A percentile compares a stretch with the other conserved stretches of the same genome.
Conservation (phyloP, 1,140 invertebrate genomes). For the Drosophila mauritiana region DNA sequence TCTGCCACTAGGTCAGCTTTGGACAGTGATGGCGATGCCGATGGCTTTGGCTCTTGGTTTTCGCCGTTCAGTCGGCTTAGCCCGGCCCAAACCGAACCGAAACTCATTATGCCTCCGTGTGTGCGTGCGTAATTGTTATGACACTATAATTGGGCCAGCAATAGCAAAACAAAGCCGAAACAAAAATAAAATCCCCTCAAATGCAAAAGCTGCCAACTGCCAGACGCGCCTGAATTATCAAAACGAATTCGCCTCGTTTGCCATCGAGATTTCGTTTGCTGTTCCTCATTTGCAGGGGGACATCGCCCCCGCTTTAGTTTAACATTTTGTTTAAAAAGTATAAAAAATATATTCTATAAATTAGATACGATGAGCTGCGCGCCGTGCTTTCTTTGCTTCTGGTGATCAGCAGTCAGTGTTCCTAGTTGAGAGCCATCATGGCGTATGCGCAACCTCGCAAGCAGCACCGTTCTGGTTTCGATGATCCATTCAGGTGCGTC, state of each 20-base stretch:
- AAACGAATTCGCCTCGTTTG: conserved; percentile 49
- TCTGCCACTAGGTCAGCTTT: conserved; percentile 66
- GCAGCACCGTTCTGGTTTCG: conserved; percentile 26
- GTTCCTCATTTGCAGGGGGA: conserved; percentile 6
- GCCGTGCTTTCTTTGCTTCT: too few species aligned
- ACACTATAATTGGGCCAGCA: conserved; percentile 71
- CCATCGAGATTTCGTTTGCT: conserved; percentile 46
- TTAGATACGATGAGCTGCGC: too few species aligned
- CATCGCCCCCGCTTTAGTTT: conserved; percentile 17
- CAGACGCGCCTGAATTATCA: conserved; percentile 66
- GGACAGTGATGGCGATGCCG: conserved; percentile 49
- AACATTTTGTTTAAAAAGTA: neutral
- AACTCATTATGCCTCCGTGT: conserved; percentile 54
- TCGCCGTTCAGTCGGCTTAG: conserved; percentile 36
- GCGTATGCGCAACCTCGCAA: conserved; percentile 25
- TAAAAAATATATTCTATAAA: neutral
- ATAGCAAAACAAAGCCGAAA: conserved; percentile 32
- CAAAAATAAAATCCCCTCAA: conserved; percentile 23
- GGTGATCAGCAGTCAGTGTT: too few species aligned
- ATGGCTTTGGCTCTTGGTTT: conserved; percentile 51
- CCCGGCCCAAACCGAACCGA: conserved; percentile 32
- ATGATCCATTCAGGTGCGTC: conserved; percentile 24
- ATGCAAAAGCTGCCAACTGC: conserved; percentile 39
- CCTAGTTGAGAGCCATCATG: conserved; percentile 2
- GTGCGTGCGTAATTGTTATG: conserved; percentile 70